Base-by-base conservation (phyloP, 1,140 invertebrate genomes). In the Eumeta japonica region DNA sequence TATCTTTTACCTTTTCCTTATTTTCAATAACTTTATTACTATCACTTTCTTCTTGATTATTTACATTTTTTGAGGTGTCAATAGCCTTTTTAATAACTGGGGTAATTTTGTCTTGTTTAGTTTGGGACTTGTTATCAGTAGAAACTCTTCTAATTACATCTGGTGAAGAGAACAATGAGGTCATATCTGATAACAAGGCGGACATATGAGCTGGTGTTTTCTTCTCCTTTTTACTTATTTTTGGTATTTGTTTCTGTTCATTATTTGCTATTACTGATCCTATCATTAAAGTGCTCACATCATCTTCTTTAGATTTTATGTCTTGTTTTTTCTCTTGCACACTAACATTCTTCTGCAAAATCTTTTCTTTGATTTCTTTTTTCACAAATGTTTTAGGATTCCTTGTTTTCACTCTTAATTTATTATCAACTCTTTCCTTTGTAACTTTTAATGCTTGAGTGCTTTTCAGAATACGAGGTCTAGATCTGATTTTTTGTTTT, bases 61-160 rank as follows among this genome's bases (percentile, higher is more conserved):
- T 45, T 16, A 32, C 11, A 27, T 68, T 62, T 49, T 54, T 67
- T 48, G 55, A 43, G 42, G 38, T 43, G 18, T 48, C 55, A 39
- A 34, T 39, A 14, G 42, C 10, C 46, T 74, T 76, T 29, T 74
- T 70, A 34, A 47, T 39, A 17, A 20, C 37, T 14, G 43, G 10
- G 18, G 41, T 10, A 48, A 60, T 57, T 48, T 62, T 64, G 12
- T 68, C 65, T 43, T 45, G 37, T 49, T 63, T 65, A 29, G 44
- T 43, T 16, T 62, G 57, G 17, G 48, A 17, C 44, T 85, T 53
- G 37, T 49, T 54, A 43, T 77, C 75, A 37, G 68, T 74, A 10
- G 75, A 77, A 3, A 87, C 83, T 45, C 85, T 77, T 46, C 85
- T 75, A 33, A 89, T 87, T 39, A 88, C 86, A 75, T 89, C 87